Evolutionary conservation across 2,113 vertebrate genomes (phyloP), one percentile per base, ranked within the genome.

Genomic region (Poecile atricapillus): DNA sequence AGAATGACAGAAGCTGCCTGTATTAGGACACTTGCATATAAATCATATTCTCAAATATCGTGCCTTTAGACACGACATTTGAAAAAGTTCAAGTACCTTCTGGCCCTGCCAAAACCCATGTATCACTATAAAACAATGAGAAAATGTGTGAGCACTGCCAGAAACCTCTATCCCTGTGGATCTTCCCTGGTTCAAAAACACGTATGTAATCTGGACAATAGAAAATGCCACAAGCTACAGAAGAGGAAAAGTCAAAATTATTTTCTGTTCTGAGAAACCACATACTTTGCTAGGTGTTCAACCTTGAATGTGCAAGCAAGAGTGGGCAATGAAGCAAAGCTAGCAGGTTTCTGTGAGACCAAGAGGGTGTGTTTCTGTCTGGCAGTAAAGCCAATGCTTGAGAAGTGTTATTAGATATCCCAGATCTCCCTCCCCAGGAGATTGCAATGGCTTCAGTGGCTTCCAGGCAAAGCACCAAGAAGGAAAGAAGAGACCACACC

Each of bases 141-240:
- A 80, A 77, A 87, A 44, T 14, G 0, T 22, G 30, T 39, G 14
- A 84, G 11, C 9, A 1, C 25, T 75, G 28, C 31, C 13, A 88
- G 71, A 76, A 83, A 55, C 35, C 21, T 58, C 44, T 24, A 49
- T 64, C 44, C 24, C 49, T 56, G 35, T 60, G 28, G 31, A 35
- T 58, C 44, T 49, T 81, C 15, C 11, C 3, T 25, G 20, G 4
- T 62, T 86, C 67, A 69, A 73, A 83, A 69, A 37, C n/a, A 56
- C 0, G 0, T 37, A 5, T 0, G 0, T 37, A 25, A 60, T 80
- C 37, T 18, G 4, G n/a, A 27, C 22, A 52, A 16, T 7, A 11
- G 14, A 73, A 94, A 83, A 77, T n/a, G 8, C 19, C 49, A 37
- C 10, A n/a, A 52, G 9, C 6, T 77, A n/a, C 63, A 35, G 31